Base-by-base conservation (phyloP, 2,797 vertebrate species). In the Pogoniulus pusillus region DNA sequence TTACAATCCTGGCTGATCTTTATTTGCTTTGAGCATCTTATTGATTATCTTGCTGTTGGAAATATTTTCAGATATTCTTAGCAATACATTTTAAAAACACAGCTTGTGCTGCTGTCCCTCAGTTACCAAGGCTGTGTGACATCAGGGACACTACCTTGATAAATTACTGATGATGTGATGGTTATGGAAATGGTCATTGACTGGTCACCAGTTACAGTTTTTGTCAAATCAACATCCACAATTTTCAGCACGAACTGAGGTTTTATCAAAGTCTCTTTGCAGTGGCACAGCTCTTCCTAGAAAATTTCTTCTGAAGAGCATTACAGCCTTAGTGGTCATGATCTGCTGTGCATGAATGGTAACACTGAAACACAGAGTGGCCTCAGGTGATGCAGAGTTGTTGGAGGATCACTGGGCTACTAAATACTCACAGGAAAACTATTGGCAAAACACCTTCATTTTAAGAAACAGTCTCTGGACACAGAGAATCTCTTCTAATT, bases 131-230 rank as follows among this genome's bases (percentile, higher is more conserved):
- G 97, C 97, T 98, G 98, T 98, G 96, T 98, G 98, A 97, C 98
- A 98, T 98, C 97, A 97, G 98, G 98, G 97, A 97, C 96, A 96
- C 95, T 98, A 98, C 96, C 96, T 98, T 99, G 98, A 98, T 98
- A 98, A 98, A 98, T 98, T 98, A 98, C 97, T 90, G 97, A 98
- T 96, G 95, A 96, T 97, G 95, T 97, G 98, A 98, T 97, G 98
- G 98, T 98, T 99, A 98, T 98, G 98, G 98, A 99, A 98, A 98
- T 98, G 93, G 83, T 97, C 98, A 98, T 97, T 97, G 97, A 98
- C 98, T 97, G 97, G 98, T 98, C 98, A 97, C 98, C 98, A 97
- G 95, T 98, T 98, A 98, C 96, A 97, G 97, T 98, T 98, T 98
- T 97, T 98, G 98, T 98, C 96, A 94, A 97, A 97, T 98, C 97